phyloP scores from a whole-genome alignment of 1,140 invertebrate species.

The Magallana gigas region DNA sequence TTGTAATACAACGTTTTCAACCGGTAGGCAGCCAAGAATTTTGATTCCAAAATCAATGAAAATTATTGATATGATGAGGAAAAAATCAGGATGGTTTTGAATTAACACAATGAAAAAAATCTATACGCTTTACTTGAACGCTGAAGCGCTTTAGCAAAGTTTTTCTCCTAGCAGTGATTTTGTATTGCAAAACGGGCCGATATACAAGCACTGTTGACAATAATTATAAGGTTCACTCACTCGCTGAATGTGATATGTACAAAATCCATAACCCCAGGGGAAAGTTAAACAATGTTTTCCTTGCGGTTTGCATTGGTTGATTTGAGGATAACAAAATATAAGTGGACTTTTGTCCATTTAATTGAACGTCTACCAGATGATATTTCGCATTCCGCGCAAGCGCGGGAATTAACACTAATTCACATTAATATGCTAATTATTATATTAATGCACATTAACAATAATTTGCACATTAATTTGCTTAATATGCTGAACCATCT shows the following conservation, averaged over 20 bases:
- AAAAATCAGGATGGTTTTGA: background rate
- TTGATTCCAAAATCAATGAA: conserved; percentile 13
- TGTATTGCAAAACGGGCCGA: background rate
- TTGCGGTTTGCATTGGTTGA: background rate
- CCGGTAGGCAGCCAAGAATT: background rate
- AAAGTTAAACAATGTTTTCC: conserved; percentile 8
- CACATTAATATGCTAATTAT: no score
- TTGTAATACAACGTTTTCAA: background rate
- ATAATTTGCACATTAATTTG: no score
- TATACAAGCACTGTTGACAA: background rate
- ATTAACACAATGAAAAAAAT: conserved; percentile 14
- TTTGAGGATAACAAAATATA: background rate
- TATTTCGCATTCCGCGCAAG: no score
- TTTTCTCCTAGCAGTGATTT: background rate
- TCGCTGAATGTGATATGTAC: background rate
- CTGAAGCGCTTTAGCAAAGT: background rate
- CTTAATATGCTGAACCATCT: no score
- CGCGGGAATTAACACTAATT: no score
- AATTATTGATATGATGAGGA: background rate
- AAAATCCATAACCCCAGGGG: background rate
- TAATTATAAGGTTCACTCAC: background rate
- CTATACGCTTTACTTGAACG: background rate
- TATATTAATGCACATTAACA: no score
- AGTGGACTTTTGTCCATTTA: background rate
- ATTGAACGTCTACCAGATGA: no score